These are phyloP conservation scores for Aurelia sp. DNA, from an alignment of 30 jellyfish, hydroid and myxozoan species.

Conservation along the genomic window DNA sequence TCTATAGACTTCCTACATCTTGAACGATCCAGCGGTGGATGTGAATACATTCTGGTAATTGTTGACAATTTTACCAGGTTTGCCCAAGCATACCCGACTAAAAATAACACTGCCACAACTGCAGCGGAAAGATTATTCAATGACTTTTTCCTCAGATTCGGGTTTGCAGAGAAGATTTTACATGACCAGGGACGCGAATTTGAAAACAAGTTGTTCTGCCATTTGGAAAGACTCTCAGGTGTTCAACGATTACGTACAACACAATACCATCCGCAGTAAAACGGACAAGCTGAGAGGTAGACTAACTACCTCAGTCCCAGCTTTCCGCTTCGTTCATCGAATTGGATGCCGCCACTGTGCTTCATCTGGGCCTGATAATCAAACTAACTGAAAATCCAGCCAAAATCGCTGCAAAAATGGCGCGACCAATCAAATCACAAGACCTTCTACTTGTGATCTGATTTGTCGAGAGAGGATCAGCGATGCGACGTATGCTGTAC, in stretches of 20 bases:
- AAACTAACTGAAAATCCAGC: no score
- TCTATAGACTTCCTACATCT: slow-evolving; percentile 9
- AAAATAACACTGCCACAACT: slow-evolving; percentile 8
- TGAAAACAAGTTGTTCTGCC: slow-evolving; percentile 9
- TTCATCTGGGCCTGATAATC: no score
- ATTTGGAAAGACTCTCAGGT: slow-evolving; percentile 2
- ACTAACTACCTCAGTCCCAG: no score
- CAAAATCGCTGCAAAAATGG: no score
- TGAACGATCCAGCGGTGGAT: slow-evolving; percentile 11
- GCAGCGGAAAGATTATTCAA: slow-evolving; percentile 7
- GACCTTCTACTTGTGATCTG: no score
- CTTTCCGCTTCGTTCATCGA: no score
- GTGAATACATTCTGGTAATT: slow-evolving; percentile 20
- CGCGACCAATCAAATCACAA: no score
- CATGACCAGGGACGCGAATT: slow-evolving; percentile 41
- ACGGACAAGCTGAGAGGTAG: background rate
- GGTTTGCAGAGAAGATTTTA: slow-evolving; percentile 6
- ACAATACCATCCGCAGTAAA: slow-evolving; percentile 11
- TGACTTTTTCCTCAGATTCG: slow-evolving; percentile 29
- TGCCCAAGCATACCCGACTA: slow-evolving; percentile 28
- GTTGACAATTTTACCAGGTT: slow-evolving; percentile 26
- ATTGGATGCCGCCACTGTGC: no score
- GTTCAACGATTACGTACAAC: slow-evolving; percentile 8
- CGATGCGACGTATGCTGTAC: no score
- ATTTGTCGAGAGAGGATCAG: no score